Base-by-base conservation (phyloP, 2,113 vertebrate genomes). In the Crotophaga sulcirostris region DNA sequence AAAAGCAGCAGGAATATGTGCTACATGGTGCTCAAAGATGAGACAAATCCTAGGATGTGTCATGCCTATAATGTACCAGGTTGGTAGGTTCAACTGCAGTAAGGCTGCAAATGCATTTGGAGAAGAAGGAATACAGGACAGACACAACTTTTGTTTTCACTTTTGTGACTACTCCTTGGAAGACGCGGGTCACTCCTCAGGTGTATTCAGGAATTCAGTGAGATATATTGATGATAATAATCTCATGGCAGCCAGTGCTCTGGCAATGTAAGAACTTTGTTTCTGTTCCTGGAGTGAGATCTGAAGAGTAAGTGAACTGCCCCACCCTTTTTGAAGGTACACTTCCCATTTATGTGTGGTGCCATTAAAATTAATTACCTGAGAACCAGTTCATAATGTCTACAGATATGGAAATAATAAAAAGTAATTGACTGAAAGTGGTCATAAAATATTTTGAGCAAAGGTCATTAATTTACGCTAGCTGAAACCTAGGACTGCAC, bases 371-470 rank as follows among this genome's bases (percentile, higher is more conserved):
- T 89, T 80, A 92, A 94, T 93, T 91, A 80, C 78, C 87, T 90
- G 82, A 87, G 86, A 95, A 85, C 16, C 26, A 66, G 42, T 74
- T 68, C 40, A 73, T 93, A 79, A 96, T 76, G 51, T 85, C 70
- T 83, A 80, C 59, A 88, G 82, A 40, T 69, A 96, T 51, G 78
- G 79, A 93, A 96, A 94, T 49, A 89, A 96, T 94, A 91, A 96
- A 96, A 91, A 82, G 47, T 72, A 93, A 96, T 89, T 67, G 84
- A 82, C 63, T 79, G 84, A 47, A 63, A 75, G 78, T 31, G 66
- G 85, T 79, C 78, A 72, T 96, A 94, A 95, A 96, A 88, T 80
- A 80, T 90, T 96, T 83, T 59, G 79, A 85, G 59, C 87, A 86
- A 85, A 94, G 75, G 68, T 93, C 90, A 62, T 91, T 89, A 85